Conservation (phyloP, 2,888 invertebrate genomes). For the Dioctria rufipes region DNA sequence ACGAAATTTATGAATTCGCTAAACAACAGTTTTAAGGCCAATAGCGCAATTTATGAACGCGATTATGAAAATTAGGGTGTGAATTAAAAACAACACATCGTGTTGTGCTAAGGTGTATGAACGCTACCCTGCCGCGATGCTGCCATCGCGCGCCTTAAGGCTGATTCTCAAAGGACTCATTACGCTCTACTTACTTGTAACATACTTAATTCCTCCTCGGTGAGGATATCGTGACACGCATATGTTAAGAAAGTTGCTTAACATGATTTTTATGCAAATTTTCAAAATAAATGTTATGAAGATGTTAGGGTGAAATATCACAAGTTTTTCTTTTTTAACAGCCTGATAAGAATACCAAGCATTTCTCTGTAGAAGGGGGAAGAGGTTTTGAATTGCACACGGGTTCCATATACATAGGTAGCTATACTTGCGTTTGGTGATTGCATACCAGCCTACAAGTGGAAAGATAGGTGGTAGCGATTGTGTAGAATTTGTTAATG, state of each 20-base stretch:
- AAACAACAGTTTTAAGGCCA: slow-evolving; percentile 25
- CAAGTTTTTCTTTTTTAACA: background rate
- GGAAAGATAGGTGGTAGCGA: no score
- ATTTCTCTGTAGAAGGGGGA: background rate
- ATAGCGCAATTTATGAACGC: slow-evolving; percentile 11
- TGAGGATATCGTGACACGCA: slow-evolving; percentile 40
- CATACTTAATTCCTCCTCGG: background rate
- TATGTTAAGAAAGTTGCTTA: slow-evolving; percentile 51
- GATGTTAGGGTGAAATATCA: slow-evolving; percentile 3
- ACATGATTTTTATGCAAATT: slow-evolving; percentile 55
- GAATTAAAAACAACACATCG: slow-evolving; percentile 16
- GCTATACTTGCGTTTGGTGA: no score
- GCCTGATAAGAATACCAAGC: background rate
- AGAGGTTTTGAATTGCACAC: no score
- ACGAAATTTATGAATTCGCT: slow-evolving; percentile 18
- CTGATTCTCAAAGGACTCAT: background rate
- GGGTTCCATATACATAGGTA: no score
- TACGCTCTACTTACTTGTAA: background rate
- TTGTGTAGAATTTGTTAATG: no score
- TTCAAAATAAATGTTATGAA: slow-evolving; percentile 15
- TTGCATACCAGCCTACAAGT: no score
- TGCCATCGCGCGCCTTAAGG: background rate
- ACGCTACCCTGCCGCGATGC: background rate
- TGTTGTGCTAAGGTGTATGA: background rate
- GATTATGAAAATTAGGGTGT: slow-evolving; percentile 32